Evolutionary conservation across 2,797 vertebrate species (phyloP), one percentile per base, ranked within the genome.

Genomic region (Holocentrus rufus): DNA sequence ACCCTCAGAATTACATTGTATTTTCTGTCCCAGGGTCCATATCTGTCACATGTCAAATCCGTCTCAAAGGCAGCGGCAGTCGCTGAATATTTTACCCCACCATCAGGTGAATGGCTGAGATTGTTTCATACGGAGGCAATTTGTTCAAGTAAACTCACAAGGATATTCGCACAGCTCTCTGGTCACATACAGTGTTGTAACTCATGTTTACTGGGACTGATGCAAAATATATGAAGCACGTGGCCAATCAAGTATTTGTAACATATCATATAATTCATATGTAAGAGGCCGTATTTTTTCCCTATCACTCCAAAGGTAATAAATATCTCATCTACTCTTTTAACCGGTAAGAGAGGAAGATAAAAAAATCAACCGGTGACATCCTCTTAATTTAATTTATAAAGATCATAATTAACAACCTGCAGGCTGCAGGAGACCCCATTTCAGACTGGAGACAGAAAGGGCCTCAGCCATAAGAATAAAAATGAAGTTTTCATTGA

Each of bases 351-450:
- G 84, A 85, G 77, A 77, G 81, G 80, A 68, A 87, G 85, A 89
- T 87, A 88, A 89, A 89, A 85, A 91, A 89, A 79, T 88, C 82
- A 84, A 87, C 88, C 81, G 74, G 80, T 92, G 92, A 93, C 92
- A 92, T 92, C 81, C 86, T 90, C 81, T 91, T 93, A 92, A 92
- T 94, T 93, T 92, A 93, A 94, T 95, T 93, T 92, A 92, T 93
- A 93, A 93, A 93, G 92, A 91, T 90, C 88, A 92, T 93, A 93
- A 94, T 94, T 93, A 94, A 93, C 82, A 89, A 93, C 92, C 91
- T 87, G 85, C 85, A 90, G 89, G 84, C 92, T 90, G 86, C 84
- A 56, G 77, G 85, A 92, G 89, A 90, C 84, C 88, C 81, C 79
- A 87, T 93, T 92, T 92, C 92, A 88, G 88, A 78, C 77, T 72